Percentiles rank a stretch among this genome's conserved stretches.
phyloP scores from a whole-genome alignment of 2,797 vertebrate genomes.

The Paedocypris micromegethes region DNA sequence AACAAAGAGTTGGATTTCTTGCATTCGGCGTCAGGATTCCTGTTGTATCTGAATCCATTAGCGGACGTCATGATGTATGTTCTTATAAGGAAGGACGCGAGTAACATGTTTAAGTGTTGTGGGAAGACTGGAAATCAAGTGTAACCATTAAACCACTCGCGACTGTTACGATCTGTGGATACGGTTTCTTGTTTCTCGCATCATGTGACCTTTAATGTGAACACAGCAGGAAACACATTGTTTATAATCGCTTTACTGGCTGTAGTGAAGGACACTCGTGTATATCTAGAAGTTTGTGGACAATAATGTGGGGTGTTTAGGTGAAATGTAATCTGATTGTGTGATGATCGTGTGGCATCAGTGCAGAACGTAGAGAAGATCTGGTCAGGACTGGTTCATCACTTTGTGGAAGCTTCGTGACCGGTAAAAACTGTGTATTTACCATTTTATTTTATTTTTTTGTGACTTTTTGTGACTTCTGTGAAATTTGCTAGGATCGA shows the following conservation, averaged over 20 bases:
- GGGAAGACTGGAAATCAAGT: slow-evolving; percentile 10
- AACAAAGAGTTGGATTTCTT: background rate
- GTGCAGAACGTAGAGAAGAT: background rate
- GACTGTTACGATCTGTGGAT: background rate
- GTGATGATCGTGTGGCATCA: background rate
- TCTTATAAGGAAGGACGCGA: slow-evolving; percentile 39
- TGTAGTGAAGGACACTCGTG: background rate
- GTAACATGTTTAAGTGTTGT: slow-evolving; percentile 17
- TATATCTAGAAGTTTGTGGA: background rate
- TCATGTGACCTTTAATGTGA: background rate
- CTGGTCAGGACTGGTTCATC: background rate
- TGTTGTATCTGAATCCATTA: slow-evolving; percentile 36
- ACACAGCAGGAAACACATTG: background rate
- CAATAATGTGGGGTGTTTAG: slow-evolving; percentile 9
- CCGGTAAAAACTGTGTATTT: too few relatives aligned
- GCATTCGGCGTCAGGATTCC: slow-evolving; percentile 1
- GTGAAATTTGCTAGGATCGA: too few relatives aligned
- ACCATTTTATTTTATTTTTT: too few relatives aligned
- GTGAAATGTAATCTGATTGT: slow-evolving; percentile 1
- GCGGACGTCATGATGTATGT: slow-evolving; percentile 44
- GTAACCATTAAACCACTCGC: background rate
- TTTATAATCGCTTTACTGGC: background rate
- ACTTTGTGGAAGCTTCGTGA: background rate
- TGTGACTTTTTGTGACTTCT: too few relatives aligned
- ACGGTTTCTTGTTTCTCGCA: background rate